Evolutionary conservation across 1,140 invertebrate species (phyloP).

Genomic region (Zeugodacus cucurbitae): DNA sequence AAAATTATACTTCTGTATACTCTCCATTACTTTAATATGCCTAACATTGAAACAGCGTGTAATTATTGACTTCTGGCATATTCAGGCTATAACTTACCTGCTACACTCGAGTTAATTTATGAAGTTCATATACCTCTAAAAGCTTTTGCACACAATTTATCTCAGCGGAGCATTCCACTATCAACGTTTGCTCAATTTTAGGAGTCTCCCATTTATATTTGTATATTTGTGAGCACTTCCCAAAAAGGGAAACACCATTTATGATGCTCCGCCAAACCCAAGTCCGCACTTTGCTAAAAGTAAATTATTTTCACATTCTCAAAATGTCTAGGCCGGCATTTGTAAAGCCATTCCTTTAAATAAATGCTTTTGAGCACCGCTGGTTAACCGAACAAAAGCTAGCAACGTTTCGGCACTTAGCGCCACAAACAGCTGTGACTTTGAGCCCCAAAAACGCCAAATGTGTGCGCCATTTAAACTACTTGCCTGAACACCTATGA

Average conservation of each 20-base stretch:
- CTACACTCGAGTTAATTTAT: no score
- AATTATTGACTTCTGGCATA: no score
- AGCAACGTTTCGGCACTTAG: neutral
- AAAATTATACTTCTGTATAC: no score
- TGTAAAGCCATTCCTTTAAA: neutral
- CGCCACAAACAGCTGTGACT: constrained; percentile 25
- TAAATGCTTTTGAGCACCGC: constrained; percentile 20
- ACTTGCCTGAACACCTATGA: neutral
- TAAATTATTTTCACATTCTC: constrained; percentile 14
- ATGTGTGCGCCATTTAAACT: neutral
- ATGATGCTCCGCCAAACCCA: neutral
- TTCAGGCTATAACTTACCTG: no score
- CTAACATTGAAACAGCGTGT: no score
- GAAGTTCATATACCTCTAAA: no score
- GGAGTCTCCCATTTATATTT: neutral
- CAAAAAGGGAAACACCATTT: no score
- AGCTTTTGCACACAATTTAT: no score
- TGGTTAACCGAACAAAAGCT: neutral
- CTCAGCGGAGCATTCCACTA: no score
- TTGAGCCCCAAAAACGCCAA: neutral
- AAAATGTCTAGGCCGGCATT: neutral
- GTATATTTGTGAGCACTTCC: neutral
- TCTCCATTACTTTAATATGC: no score
- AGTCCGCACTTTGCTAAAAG: neutral
- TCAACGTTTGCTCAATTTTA: no score